Evolutionary conservation across 1,140 invertebrate genomes (phyloP).

Genomic region (Lucilia cuprina): DNA sequence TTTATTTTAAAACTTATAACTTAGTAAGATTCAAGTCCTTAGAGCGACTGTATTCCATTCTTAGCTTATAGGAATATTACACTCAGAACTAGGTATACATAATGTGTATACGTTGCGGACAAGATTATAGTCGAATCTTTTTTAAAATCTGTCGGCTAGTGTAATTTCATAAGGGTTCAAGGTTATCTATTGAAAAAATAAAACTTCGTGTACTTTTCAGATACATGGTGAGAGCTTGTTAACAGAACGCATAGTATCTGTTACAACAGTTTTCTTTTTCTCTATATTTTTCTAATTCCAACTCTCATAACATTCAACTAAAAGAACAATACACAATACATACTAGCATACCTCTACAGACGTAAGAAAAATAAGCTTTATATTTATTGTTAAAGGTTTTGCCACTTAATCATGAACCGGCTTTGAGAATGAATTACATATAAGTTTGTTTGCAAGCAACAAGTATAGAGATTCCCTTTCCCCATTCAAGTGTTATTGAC

Average conservation of each 20-base stretch:
- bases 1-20: no score
- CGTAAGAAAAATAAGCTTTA: neutral
- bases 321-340: neutral
- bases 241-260: no score
- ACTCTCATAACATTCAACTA: neutral
- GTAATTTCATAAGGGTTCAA: neutral
- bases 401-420: conserved; percentile 13
- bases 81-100: no score
- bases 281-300: neutral
- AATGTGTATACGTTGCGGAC: no score
- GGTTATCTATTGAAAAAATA: neutral
- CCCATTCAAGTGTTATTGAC: neutral
- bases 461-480: neutral
- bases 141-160: neutral
- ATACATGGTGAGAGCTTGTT: no score
- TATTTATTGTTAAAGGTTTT: neutral
- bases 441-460: neutral
- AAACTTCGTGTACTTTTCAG: no score
- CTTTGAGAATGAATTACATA: neutral
- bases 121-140: no score
- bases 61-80: no score
- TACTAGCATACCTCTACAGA: neutral
- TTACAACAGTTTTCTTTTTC: no score
- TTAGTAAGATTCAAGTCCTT: no score
- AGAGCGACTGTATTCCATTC: no score